A percentile compares a stretch with the other conserved stretches of the same genome.
These are phyloP conservation scores for Triplophysa siluroides DNA, from an alignment of 2,113 vertebrate species.

Conservation along the genomic window DNA sequence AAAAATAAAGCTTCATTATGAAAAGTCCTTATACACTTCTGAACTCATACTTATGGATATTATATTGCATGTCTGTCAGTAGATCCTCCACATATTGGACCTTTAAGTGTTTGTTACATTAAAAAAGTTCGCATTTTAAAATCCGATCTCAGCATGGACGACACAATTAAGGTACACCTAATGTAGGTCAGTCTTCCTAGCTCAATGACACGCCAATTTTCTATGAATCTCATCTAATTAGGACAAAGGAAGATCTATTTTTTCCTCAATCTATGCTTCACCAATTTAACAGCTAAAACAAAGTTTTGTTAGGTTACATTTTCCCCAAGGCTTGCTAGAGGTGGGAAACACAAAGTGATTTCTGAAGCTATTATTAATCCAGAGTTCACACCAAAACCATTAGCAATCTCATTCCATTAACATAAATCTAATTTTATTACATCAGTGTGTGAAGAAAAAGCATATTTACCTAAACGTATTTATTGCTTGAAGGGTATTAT, in stretches of 20 bases:
- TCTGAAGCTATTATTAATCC: constrained; percentile 29
- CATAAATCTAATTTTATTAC: not conserved
- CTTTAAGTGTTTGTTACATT: too few relatives aligned
- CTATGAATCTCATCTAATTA: constrained; percentile 48
- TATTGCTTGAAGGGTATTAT: not conserved
- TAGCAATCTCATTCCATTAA: not conserved
- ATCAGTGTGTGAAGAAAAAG: not conserved
- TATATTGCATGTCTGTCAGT: too few relatives aligned
- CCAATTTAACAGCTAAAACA: constrained; percentile 11
- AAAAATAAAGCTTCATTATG: too few relatives aligned
- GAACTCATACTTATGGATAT: too few relatives aligned
- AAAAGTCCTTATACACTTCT: too few relatives aligned
- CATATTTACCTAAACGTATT: not conserved
- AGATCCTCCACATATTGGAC: too few relatives aligned
- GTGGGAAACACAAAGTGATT: constrained; percentile 14
- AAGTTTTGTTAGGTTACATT: constrained; percentile 23
- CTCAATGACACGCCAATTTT: too few relatives aligned
- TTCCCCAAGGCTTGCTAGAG: constrained; percentile 9
- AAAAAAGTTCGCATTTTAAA: not conserved
- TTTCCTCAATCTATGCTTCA: not conserved
- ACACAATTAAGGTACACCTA: not conserved
- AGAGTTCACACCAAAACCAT: not conserved
- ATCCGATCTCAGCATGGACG: not conserved
- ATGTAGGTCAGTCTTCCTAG: constrained; percentile 20
- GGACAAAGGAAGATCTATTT: constrained; percentile 23